Evolutionary conservation across 2,113 vertebrate genomes (phyloP).

Genomic region (Aix galericulata): DNA sequence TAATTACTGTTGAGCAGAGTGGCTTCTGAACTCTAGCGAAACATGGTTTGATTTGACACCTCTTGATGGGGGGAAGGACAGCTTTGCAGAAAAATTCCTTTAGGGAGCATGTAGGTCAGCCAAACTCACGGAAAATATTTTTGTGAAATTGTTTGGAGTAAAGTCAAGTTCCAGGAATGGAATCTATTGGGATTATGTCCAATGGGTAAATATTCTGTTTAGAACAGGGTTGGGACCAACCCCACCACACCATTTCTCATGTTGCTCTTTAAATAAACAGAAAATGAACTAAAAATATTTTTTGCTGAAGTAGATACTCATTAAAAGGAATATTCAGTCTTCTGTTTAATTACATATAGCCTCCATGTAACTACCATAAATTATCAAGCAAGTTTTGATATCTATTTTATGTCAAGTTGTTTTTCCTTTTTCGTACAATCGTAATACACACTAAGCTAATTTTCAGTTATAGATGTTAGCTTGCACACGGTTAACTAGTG

Average conservation of each 20-base stretch:
- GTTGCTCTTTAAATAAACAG: background rate
- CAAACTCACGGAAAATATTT: background rate
- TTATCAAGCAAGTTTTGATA: background rate
- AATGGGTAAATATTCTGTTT: background rate
- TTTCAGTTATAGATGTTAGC: background rate
- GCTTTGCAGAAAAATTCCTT: background rate
- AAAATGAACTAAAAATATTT: background rate
- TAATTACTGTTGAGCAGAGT: background rate
- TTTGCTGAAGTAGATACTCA: background rate
- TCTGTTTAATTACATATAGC: background rate
- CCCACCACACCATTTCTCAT: background rate
- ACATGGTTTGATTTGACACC: background rate
- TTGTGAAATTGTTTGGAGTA: background rate
- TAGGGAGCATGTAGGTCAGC: background rate
- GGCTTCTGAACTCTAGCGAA: background rate
- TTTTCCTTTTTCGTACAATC: background rate
- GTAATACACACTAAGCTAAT: background rate
- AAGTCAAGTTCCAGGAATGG: background rate
- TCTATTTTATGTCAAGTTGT: background rate
- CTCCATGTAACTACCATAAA: background rate
- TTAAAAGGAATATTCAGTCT: background rate
- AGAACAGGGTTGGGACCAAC: accelerated
- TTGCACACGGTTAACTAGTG: background rate
- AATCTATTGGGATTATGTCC: background rate
- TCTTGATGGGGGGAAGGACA: background rate